These are phyloP conservation scores for Antrozous pallidus DNA, from an alignment of 2,797 vertebrate genomes.

Conservation along the genomic window DNA sequence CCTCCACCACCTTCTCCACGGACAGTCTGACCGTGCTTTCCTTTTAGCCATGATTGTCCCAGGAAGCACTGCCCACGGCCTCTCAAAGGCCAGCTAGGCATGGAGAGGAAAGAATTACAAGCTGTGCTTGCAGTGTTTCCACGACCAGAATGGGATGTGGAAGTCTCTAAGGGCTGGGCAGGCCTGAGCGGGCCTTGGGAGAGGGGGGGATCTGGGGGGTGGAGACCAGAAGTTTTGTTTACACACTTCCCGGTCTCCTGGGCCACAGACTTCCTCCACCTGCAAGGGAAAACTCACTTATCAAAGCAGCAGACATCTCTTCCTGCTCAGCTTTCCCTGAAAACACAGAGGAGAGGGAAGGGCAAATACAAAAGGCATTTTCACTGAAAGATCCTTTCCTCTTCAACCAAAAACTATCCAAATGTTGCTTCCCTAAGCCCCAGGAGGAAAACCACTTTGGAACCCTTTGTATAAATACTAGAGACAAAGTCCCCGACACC, in stretches of 20 bases:
- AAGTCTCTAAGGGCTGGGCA: not conserved
- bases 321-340: constrained; percentile 41
- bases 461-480: not conserved
- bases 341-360: not conserved
- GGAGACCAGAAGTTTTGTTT: not conserved
- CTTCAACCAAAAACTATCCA: not conserved
- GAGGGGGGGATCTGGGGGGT: not conserved
- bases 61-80: not conserved
- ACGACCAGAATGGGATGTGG: not conserved
- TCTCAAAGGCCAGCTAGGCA: not conserved
- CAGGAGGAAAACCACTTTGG: not conserved
- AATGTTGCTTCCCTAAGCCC: not conserved
- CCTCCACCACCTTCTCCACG: not conserved
- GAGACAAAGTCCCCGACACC: not conserved
- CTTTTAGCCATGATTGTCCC: not conserved
- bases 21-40: not conserved
- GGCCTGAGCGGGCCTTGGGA: not conserved
- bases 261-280: constrained; percentile 32
- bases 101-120: not conserved
- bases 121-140: not conserved
- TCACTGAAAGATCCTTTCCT: not conserved
- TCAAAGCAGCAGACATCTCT: not conserved
- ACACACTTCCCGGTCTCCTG: not conserved
- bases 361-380: not conserved
- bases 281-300: not conserved